Conservation (phyloP, 2,113 vertebrate species). For the Desmodus rotundus region DNA sequence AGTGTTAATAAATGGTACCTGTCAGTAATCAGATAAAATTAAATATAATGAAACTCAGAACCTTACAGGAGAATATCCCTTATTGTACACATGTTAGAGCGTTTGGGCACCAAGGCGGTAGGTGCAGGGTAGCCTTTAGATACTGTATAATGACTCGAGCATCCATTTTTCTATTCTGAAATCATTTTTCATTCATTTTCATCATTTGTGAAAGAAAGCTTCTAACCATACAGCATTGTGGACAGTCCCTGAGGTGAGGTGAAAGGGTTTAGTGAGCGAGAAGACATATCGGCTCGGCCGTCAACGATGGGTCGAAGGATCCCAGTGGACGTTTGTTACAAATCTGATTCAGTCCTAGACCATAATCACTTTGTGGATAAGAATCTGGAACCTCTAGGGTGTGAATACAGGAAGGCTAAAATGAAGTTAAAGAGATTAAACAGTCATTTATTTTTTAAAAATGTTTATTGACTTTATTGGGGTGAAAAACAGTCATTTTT, state of each 20-base stretch:
- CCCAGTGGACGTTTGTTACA: conserved; percentile 61
- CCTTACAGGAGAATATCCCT: neutral
- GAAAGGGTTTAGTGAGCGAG: conserved; percentile 45
- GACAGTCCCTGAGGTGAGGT: conserved; percentile 49
- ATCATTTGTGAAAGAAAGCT: conserved; percentile 44
- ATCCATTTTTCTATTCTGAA: conserved; percentile 51
- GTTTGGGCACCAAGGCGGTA: neutral
- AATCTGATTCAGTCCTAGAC: conserved; percentile 69
- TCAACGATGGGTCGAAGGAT: conserved; percentile 66
- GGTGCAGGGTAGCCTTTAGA: neutral
- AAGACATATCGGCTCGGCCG: conserved; percentile 9
- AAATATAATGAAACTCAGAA: conserved; percentile 21
- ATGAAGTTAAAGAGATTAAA: conserved; percentile 52
- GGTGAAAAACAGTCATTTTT: neutral
- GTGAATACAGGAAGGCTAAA: conserved; percentile 40
- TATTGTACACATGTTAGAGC: neutral
- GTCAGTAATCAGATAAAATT: conserved; percentile 42
- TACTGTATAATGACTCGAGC: neutral
- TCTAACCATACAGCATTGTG: neutral
- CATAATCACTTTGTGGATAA: conserved; percentile 60
- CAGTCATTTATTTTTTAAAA: neutral
- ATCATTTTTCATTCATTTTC: conserved; percentile 53
- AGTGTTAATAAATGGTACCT: neutral
- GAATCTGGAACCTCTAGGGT: conserved; percentile 66
- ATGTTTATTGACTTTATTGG: neutral